Evolutionary conservation across 2,113 vertebrate genomes (phyloP), one percentile per base, ranked within the genome.

Genomic region (Mustela lutreola): DNA sequence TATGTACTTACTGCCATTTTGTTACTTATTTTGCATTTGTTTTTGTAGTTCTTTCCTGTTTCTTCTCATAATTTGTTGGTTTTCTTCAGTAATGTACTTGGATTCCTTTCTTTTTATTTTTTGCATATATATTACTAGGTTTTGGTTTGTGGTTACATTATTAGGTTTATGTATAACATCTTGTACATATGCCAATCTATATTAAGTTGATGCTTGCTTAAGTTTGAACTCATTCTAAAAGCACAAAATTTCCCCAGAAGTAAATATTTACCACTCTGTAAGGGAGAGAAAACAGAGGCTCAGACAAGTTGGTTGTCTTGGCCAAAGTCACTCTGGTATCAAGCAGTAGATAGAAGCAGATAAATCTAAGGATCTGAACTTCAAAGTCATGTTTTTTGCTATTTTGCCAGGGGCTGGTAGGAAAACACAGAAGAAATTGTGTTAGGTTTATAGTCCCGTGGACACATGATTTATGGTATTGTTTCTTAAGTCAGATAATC

Each of bases 401-500:
- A 45, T 16, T 42, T 91, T 84, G 33, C 45, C 22, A 70, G 53
- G 16, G 31, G 33, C 11, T 75, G 4, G 50, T 33, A 78, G n/a
- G 18, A 53, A 76, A 95, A 94, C 60, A 89, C 58, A 62, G 15
- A 89, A n/a, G 19, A 63, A 31, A 3, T 1, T 76, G 21, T 11
- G 10, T 89, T 50, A 28, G 28, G 16, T 36, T 71, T 81, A 48
- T 4, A 73, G 12, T 12, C 45, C 11, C 73, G 26, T 63, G 84
- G 86, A 63, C 33, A 73, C 8, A 39, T 10, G 45, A 95, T 62
- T 94, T 85, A 70, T 36, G 91, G 18, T 89, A 62, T 21, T 86
- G 24, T 87, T 92, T 97, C 65, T 71, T 39, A 80, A 85, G 22
- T 71, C n/a, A 88, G 96, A 91, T 11, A 89, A 3, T 85, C 48